phyloP scores from a whole-genome alignment of 64 coral and sea anemone species.

The Montipora sp. region DNA sequence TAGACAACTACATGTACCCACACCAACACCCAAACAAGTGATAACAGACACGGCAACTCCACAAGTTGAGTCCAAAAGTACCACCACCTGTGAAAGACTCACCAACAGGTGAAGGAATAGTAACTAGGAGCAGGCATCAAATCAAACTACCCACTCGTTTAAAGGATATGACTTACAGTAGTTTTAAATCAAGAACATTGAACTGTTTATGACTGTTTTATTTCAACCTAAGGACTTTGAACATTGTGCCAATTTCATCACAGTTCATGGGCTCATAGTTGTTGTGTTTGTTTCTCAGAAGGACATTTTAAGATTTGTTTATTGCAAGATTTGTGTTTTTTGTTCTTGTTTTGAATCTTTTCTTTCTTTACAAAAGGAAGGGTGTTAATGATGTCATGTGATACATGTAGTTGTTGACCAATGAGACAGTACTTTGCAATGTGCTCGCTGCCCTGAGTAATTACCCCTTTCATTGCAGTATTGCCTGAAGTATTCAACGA shows the following conservation, averaged over 20 bases:
- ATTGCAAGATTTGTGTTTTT: not conserved
- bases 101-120: not conserved
- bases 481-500: too few species aligned
- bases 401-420: not conserved
- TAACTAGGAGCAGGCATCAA: not conserved
- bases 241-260: not conserved
- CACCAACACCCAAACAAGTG: too few species aligned
- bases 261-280: not conserved
- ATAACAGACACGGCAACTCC: too few species aligned
- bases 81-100: too few species aligned
- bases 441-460: too few species aligned
- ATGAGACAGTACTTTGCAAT: not conserved
- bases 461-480: too few species aligned
- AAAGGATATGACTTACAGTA: not conserved
- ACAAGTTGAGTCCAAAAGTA: too few species aligned
- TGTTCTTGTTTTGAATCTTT: not conserved
- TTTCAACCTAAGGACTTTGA: not conserved
- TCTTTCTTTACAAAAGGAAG: slow-evolving; percentile 4
- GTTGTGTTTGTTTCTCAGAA: too few species aligned
- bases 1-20: too few species aligned
- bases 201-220: not conserved
- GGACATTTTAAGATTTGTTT: too few species aligned
- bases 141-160: not conserved
- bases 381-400: slow-evolving; percentile 6
- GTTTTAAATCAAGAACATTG: not conserved